phyloP scores from a whole-genome alignment of 2,888 invertebrate species.

The Tenthredo scrophulariae region DNA sequence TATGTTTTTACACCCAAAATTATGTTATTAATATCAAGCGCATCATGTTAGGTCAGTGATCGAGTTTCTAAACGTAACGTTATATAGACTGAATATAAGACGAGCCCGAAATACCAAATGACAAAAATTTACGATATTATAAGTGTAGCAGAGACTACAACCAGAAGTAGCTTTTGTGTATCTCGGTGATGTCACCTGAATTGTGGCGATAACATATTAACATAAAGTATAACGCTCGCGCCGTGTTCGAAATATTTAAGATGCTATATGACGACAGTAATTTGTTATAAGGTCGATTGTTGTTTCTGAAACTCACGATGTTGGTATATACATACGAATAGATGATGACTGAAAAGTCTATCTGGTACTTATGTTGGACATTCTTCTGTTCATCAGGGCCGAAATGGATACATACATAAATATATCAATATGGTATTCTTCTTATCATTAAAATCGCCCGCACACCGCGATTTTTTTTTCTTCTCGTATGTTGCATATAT shows the following conservation, averaged over 20 bases:
- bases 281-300: neutral
- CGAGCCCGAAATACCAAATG: neutral
- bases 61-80: neutral
- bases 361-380: neutral
- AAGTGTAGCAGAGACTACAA: neutral
- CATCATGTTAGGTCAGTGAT: neutral
- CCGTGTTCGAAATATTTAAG: neutral
- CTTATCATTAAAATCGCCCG: neutral
- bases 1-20: too few species aligned
- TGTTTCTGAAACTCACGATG: neutral
- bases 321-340: neutral
- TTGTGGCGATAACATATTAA: neutral
- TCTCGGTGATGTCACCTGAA: neutral
- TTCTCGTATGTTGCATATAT: too few species aligned
- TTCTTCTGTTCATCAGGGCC: neutral
- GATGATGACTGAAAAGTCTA: neutral
- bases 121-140: neutral
- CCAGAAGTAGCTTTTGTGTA: neutral
- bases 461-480: neutral
- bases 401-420: too few species aligned
- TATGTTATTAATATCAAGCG: neutral
- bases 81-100: neutral
- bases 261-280: neutral
- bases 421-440: too few species aligned
- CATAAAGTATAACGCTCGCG: neutral